Evolutionary conservation across 2,113 vertebrate genomes (phyloP).

Genomic region (Hemibagrus wyckioides): DNA sequence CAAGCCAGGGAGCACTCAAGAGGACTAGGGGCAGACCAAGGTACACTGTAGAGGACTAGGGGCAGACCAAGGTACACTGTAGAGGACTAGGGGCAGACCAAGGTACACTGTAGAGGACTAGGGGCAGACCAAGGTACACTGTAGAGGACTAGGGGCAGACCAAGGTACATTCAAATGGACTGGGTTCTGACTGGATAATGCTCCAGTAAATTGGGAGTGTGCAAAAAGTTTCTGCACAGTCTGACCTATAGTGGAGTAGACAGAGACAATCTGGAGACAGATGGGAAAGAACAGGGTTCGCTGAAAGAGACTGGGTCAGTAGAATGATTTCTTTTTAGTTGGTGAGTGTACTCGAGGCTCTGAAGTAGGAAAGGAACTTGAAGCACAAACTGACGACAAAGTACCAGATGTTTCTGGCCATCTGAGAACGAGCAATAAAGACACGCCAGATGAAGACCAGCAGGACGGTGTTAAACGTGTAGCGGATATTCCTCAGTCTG

Average conservation of each 20-base stretch:
- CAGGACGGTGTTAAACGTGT: constrained; percentile 86
- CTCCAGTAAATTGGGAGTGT: not conserved
- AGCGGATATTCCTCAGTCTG: constrained; percentile 91
- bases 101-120: not conserved
- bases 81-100: not conserved
- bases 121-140: not conserved
- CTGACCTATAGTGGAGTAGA: not conserved
- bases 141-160: not conserved
- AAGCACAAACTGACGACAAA: constrained; percentile 96
- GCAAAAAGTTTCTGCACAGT: not conserved
- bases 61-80: not conserved
- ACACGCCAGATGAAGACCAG: constrained; percentile 92
- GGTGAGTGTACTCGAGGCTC: constrained; percentile 87
- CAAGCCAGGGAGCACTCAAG: not conserved
- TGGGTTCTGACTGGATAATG: not conserved
- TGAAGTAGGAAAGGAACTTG: constrained; percentile 95
- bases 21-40: not conserved
- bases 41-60: not conserved
- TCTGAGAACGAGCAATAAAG: constrained; percentile 92
- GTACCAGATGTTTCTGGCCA: constrained; percentile 95
- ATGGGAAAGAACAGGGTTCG: not conserved
- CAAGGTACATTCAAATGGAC: not conserved
- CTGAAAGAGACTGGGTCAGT: constrained; percentile 26
- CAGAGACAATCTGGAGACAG: not conserved
- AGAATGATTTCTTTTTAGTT: constrained; percentile 67